Percentiles rank a stretch among this genome's conserved stretches.
phyloP scores from a whole-genome alignment of 2,113 vertebrate species.

The Edolisoma coerulescens region DNA sequence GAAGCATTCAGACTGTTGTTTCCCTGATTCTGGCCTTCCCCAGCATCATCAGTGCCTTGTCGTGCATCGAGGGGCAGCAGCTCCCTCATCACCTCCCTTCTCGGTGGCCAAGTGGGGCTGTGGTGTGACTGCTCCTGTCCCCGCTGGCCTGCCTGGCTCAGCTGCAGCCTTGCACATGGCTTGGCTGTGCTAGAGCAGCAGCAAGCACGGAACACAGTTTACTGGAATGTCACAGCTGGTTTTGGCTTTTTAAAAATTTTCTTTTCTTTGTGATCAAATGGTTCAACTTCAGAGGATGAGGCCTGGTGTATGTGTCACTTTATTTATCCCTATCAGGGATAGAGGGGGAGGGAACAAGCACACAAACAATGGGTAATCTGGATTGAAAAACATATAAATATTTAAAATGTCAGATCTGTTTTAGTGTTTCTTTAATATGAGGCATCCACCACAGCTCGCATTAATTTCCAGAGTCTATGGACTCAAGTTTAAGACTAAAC shows the following conservation, averaged over 20 bases:
- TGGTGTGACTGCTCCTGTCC: not conserved
- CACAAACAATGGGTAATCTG: not conserved
- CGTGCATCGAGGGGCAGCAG: fast-evolving
- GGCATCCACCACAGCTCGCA: fast-evolving
- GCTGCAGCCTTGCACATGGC: not conserved
- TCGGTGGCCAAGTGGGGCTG: fast-evolving
- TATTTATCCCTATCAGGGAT: not conserved
- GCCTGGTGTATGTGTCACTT: not conserved
- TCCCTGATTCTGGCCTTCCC: not conserved
- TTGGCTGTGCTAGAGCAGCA: not conserved
- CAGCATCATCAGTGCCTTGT: not conserved
- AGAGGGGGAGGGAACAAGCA: not conserved
- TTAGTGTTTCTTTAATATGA: not conserved
- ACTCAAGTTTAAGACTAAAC: not conserved
- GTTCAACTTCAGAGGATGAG: not conserved
- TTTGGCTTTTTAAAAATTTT: not conserved
- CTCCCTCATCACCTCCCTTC: not conserved
- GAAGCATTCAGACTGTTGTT: not conserved
- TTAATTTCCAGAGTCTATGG: not conserved
- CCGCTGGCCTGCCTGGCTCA: fast-evolving
- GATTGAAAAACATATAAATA: not conserved
- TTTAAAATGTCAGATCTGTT: not conserved
- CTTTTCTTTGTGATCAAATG: not conserved
- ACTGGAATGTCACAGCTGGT: not conserved
- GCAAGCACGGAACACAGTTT: not conserved